Base-by-base conservation (phyloP, 2,113 vertebrate species). In the Agapornis roseicollis region DNA sequence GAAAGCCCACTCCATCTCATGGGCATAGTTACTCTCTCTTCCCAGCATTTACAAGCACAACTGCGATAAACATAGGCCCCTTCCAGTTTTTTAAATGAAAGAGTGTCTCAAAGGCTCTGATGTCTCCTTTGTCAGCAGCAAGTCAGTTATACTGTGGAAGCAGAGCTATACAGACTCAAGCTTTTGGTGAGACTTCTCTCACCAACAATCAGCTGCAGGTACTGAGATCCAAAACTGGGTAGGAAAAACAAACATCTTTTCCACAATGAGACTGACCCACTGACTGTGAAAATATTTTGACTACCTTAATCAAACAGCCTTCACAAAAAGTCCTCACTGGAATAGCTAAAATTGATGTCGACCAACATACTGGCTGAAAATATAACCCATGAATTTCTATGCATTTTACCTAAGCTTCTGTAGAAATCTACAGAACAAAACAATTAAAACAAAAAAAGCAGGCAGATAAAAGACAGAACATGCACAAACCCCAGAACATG, bases 101-200 rank as follows among this genome's bases (percentile, higher is more conserved):
- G 16, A 88, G 1, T 23, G 17, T 10, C 60, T 78, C 63, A 39
- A 80, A 88, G 33, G 28, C 33, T 74, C 44, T 0, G 1, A 29
- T 49, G 80, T 73, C 64, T 80, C 53, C 74, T 52, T 49, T 5
- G 2, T 64, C 63, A 83, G 71, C 53, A 85, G 18, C 17, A 49
- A 50, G 47, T 17, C 46, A 83, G 41, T 68, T 64, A 31, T 37
- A 33, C 23, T 42, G 31, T 4, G 0, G 13, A 73, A 77, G 12
- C 14, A 41, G 16, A 53, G 22, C 49, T 60, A 29, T 0, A 50
- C 0, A 66, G 64, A 63, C 60, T 58, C 0, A 0, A 85, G 29
- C 18, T 88, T 70, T 37, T 35, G 22, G 56, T 16, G n/a, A 58
- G 42, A 53, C 35, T 61, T 25, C 42, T 85, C 55, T 50, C 28